Base-by-base conservation (phyloP, 1,140 invertebrate genomes). In the Hylaeus anthracinus region DNA sequence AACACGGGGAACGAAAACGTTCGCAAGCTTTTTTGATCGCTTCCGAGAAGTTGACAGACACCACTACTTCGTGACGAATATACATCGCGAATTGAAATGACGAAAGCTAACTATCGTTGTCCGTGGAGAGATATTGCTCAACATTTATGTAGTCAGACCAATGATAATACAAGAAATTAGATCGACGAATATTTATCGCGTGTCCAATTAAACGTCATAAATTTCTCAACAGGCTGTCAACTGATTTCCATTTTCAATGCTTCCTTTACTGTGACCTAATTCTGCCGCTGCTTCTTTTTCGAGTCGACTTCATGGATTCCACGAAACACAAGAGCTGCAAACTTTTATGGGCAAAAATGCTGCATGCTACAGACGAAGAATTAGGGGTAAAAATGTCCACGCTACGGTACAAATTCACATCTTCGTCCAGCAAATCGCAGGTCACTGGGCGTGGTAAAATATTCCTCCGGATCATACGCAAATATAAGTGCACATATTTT, bases 331-430 rank as follows among this genome's bases (percentile, higher is more conserved):
- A 2, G 5, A 39, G n/a, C 45, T 61, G n/a, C 39, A 60, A 60
- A 72, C 58, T 14, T 61, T n/a, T 73, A 64, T 4, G 9, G 14
- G n/a, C 58, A 61, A 72, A 63, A 61, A 61, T 37, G 14, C 6
- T 43, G 53, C 15, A 1, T 39, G 41, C 39, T 2, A 26, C 5
- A 26, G 1, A 10, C 0, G 0, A 37, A 14, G 41, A 26, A 72
- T 60, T 14, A 39, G 8, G 70, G n/a, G 55, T 41, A 15, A 45
- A 15, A 12, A 1, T 43, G 12, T 14, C 26, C 8, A 9, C 5
- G 12, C 3, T 10, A n/a, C 1, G 3, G 0, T 15, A 58, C 5
- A n/a, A 15, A 56, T 12, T 58, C 12, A 55, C 9, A 4, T 63
- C 26, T 63, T 45, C 43, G 43, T 63, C 9, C 26, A 63, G 12